phyloP scores from a whole-genome alignment of 1,140 invertebrate species.

The Paracyclopina nana region DNA sequence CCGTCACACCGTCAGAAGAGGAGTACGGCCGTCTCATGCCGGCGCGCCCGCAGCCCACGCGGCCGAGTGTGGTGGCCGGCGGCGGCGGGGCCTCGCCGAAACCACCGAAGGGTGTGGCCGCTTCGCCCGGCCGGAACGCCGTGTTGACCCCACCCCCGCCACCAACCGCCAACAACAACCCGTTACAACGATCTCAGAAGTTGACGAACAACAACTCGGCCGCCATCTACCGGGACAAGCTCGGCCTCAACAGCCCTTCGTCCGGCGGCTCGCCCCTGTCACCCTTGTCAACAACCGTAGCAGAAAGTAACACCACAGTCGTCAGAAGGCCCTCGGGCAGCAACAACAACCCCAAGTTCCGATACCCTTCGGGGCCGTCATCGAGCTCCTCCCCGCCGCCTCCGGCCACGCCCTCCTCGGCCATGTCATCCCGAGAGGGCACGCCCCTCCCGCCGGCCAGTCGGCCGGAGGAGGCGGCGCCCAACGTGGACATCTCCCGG shows the following conservation, averaged over 20 bases:
- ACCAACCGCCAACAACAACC: too few relatives aligned
- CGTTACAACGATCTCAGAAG: too few relatives aligned
- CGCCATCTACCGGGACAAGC: background rate
- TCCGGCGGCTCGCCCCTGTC: background rate
- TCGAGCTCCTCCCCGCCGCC: background rate
- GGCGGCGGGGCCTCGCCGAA: background rate
- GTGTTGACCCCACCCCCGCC: too few relatives aligned
- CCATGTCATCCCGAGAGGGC: slow-evolving; percentile 13
- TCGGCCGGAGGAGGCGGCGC: background rate
- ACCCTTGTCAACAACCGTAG: too few relatives aligned
- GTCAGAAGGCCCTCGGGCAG: background rate
- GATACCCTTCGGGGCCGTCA: slow-evolving; percentile 10
- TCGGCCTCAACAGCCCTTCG: background rate
- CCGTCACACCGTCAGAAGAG: background rate
- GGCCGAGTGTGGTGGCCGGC: background rate
- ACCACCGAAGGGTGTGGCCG: background rate
- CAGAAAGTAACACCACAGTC: too few relatives aligned
- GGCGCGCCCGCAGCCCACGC: background rate
- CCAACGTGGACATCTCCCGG: slow-evolving; percentile 15
- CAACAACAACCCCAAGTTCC: slow-evolving; percentile 2
- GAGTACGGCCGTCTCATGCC: background rate
- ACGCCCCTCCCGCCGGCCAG: slow-evolving; percentile 3
- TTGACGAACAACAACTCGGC: background rate
- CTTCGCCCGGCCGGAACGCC: background rate
- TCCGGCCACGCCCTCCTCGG: slow-evolving; percentile 3